Evolutionary conservation across 2,888 invertebrate species (phyloP).

Genomic region (Eilema caniola): DNA sequence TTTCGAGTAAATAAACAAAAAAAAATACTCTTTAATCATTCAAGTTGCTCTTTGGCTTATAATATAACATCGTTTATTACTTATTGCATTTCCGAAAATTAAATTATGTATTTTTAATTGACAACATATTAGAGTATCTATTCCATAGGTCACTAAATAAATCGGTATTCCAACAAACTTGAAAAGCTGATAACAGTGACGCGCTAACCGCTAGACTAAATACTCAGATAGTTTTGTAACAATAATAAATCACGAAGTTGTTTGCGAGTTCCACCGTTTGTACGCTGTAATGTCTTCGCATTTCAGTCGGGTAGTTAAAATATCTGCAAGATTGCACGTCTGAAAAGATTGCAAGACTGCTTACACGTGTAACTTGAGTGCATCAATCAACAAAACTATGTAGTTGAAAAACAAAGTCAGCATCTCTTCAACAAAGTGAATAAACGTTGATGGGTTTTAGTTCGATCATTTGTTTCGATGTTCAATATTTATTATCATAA

Average conservation of each 20-base stretch:
- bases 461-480: neutral
- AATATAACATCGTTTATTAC: no score
- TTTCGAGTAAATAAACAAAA: no score
- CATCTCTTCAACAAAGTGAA: neutral
- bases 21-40: no score
- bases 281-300: conserved; percentile 48
- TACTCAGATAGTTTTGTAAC: conserved; percentile 74
- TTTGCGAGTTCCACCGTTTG: conserved; percentile 59
- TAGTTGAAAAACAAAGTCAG: conserved; percentile 17
- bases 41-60: no score
- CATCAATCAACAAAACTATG: conserved; percentile 20
- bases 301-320: conserved; percentile 38
- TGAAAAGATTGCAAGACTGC: conserved; percentile 41
- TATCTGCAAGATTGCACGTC: conserved; percentile 39
- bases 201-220: conserved; percentile 71
- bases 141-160: conserved; percentile 54
- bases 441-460: neutral
- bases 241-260: conserved; percentile 75
- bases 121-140: conserved; percentile 25
- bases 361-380: conserved; percentile 25
- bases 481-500: neutral
- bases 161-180: conserved; percentile 58
- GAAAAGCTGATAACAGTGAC: conserved; percentile 70
- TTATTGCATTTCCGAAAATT: no score
- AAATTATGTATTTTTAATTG: no score